These are phyloP conservation scores for Eupithecia insigniata DNA, from an alignment of 2,888 invertebrate genomes.

Conservation along the genomic window DNA sequence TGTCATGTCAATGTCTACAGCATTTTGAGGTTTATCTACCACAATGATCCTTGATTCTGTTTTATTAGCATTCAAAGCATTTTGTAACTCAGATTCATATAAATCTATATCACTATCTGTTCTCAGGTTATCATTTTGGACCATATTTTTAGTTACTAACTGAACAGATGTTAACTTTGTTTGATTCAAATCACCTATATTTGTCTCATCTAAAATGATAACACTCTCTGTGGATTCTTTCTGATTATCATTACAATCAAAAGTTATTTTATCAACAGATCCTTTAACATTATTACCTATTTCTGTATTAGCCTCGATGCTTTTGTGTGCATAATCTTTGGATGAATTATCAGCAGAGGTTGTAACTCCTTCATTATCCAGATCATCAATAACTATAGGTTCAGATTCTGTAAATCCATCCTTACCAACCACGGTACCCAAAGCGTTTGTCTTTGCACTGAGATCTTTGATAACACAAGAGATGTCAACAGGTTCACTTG, in stretches of 20 bases:
- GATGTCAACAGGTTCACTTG: constrained; percentile 13
- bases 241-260: constrained; percentile 3
- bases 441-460: background rate
- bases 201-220: background rate
- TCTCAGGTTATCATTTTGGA: background rate
- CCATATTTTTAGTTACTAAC: background rate
- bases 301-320: background rate
- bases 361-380: background rate
- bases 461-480: constrained; percentile 5
- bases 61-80: background rate
- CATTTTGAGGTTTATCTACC: background rate
- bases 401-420: background rate
- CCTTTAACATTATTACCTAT: background rate
- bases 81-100: constrained; percentile 1
- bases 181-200: background rate
- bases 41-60: background rate
- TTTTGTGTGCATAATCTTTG: background rate
- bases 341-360: background rate
- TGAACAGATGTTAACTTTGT: background rate
- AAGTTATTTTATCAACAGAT: background rate
- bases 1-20: background rate
- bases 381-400: background rate
- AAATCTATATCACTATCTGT: background rate
- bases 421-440: background rate
- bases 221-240: background rate